phyloP scores from a whole-genome alignment of 2,888 invertebrate genomes.

The Teinopalpus imperialis region DNA sequence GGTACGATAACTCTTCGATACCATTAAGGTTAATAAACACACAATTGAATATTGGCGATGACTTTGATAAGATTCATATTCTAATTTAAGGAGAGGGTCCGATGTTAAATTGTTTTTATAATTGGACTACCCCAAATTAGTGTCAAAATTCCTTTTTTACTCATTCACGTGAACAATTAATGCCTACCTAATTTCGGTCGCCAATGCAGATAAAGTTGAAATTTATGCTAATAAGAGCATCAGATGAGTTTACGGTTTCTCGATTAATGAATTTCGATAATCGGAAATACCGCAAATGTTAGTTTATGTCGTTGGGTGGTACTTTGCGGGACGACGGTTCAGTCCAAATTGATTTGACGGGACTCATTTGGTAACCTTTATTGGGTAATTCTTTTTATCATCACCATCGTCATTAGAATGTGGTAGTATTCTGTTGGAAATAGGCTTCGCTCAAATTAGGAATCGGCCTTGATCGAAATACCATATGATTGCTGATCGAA shows the following conservation, averaged over 20 bases:
- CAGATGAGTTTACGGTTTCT: constrained; percentile 47
- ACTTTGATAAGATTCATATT: constrained; percentile 12
- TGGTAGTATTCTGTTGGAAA: too few relatives aligned
- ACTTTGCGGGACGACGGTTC: constrained; percentile 29
- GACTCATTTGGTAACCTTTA: not conserved
- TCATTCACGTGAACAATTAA: constrained; percentile 54
- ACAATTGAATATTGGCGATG: constrained; percentile 22
- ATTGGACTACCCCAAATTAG: constrained; percentile 21
- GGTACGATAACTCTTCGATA: constrained; percentile 45
- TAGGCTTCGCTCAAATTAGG: too few relatives aligned
- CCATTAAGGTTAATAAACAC: constrained; percentile 17
- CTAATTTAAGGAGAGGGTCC: constrained; percentile 3
- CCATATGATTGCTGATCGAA: too few relatives aligned
- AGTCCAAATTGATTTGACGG: not conserved
- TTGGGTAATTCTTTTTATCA: too few relatives aligned
- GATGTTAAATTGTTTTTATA: constrained; percentile 27
- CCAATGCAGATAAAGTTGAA: constrained; percentile 61
- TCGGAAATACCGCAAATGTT: constrained; percentile 72
- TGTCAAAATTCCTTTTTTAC: constrained; percentile 27
- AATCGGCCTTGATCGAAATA: too few relatives aligned
- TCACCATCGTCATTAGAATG: too few relatives aligned
- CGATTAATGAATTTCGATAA: constrained; percentile 61
- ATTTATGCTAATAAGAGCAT: constrained; percentile 66
- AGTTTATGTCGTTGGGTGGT: constrained; percentile 50
- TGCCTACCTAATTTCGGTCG: constrained; percentile 59